Conservation (phyloP, 2,113 vertebrate genomes). For the Mionectes macconnelli region DNA sequence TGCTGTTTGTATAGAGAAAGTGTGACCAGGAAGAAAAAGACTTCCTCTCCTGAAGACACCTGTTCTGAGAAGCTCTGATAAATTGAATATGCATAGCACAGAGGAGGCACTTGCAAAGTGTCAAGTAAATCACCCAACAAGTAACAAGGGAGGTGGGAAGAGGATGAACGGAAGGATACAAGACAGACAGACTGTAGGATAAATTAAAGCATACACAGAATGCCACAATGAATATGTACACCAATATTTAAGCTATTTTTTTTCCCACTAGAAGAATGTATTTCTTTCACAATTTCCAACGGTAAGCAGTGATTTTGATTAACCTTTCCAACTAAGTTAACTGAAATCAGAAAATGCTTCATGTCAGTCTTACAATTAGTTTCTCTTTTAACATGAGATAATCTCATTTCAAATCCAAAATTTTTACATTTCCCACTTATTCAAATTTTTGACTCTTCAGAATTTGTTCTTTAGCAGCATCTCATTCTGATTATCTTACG, state of each 20-base stretch:
- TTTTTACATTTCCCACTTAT: not conserved
- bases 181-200: not conserved
- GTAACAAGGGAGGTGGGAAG: slow-evolving; percentile 33
- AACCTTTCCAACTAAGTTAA: not conserved
- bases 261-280: not conserved
- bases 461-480: not conserved
- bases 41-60: slow-evolving; percentile 44
- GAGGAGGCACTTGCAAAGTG: slow-evolving; percentile 36
- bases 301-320: not conserved
- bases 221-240: not conserved
- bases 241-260: not conserved
- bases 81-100: slow-evolving; percentile 53
- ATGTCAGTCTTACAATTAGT: not conserved
- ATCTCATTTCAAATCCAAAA: not conserved
- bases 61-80: slow-evolving; percentile 38
- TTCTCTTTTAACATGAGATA: not conserved
- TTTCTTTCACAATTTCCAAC: not conserved
- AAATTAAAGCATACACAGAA: slow-evolving; percentile 4
- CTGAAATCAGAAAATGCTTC: not conserved
- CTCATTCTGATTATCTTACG: not conserved
- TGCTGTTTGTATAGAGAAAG: slow-evolving; percentile 22
- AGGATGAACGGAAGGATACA: slow-evolving; percentile 30
- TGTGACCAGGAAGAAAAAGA: slow-evolving; percentile 12
- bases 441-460: not conserved
- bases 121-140: slow-evolving; percentile 59